Percentiles rank a stretch among this genome's conserved stretches.
phyloP scores from a whole-genome alignment of 2,113 vertebrate genomes.

The Formicarius rufipectus region DNA sequence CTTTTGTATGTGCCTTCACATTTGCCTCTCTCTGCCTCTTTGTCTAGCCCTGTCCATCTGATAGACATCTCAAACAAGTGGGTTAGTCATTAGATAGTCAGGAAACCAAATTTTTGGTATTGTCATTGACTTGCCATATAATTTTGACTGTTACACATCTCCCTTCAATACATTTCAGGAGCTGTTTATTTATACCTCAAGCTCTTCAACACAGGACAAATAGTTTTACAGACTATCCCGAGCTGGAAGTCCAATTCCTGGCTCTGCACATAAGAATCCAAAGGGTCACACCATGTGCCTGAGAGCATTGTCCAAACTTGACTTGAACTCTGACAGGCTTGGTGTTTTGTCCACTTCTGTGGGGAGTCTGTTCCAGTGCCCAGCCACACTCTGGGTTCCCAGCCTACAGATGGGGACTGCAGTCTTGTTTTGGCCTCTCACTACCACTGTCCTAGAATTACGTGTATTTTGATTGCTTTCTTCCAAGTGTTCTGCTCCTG shows the following conservation, averaged over 20 bases:
- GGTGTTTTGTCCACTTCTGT: background rate
- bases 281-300: background rate
- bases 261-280: background rate
- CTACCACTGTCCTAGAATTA: background rate
- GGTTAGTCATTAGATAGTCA: background rate
- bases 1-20: background rate
- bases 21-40: background rate
- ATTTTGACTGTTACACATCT: background rate
- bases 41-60: background rate
- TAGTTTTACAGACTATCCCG: background rate
- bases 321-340: background rate
- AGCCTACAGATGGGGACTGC: background rate
- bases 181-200: background rate
- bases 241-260: background rate
- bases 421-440: background rate
- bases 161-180: background rate
- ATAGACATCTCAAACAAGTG: background rate
- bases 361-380: background rate
- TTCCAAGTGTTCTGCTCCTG: background rate
- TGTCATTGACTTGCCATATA: background rate
- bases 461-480: background rate
- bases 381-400: background rate
- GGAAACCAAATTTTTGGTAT: background rate
- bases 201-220: background rate
- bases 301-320: background rate